These are phyloP conservation scores for Pandemis corylana DNA, from an alignment of 2,888 invertebrate species.

Conservation along the genomic window DNA sequence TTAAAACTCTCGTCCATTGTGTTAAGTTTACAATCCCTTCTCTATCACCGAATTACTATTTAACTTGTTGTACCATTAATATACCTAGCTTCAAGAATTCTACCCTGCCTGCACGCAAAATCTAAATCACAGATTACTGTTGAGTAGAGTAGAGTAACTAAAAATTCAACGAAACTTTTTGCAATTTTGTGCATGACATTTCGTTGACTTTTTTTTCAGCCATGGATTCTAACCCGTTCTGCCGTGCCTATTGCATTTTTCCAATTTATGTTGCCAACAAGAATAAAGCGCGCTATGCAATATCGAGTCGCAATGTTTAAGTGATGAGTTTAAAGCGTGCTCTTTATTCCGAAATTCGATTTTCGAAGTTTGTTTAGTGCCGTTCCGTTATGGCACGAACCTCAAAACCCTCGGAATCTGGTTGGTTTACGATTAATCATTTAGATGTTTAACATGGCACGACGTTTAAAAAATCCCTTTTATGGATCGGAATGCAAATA, in stretches of 20 bases:
- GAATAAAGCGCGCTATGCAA: neutral
- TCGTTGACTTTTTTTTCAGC: too few species aligned
- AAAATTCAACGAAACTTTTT: conserved; percentile 3
- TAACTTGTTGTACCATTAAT: neutral
- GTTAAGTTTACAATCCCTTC: neutral
- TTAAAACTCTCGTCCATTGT: conserved; percentile 25
- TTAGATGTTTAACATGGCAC: too few species aligned
- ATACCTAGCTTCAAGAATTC: neutral
- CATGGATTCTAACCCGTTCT: too few species aligned
- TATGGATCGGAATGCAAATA: too few species aligned
- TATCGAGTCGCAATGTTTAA: neutral
- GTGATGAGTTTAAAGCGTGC: too few species aligned
- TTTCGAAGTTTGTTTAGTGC: too few species aligned
- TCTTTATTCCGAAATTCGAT: too few species aligned
- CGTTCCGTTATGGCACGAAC: too few species aligned
- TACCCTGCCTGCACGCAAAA: neutral
- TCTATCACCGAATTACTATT: neutral
- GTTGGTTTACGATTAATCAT: too few species aligned
- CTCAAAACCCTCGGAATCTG: too few species aligned
- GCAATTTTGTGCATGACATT: neutral
- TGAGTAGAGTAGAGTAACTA: too few species aligned
- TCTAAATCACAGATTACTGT: neutral
- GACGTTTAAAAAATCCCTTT: too few species aligned
- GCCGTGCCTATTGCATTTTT: neutral
- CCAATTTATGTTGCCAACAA: neutral